Evolutionary conservation across 2,113 vertebrate genomes (phyloP).

Genomic region (Tragulus kanchil): DNA sequence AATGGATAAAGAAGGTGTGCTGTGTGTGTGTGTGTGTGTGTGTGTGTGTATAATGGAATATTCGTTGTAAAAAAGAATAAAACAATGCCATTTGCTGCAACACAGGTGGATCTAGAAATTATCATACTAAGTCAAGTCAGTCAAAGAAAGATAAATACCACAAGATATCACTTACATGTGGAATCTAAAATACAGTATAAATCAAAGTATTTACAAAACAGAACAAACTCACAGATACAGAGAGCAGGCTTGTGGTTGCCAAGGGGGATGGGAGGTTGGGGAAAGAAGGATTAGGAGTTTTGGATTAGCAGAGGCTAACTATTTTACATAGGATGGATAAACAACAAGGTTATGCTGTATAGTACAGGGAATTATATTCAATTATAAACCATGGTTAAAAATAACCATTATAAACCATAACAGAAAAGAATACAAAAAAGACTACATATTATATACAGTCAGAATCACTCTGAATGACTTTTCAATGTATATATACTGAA

Average conservation of each 20-base stretch:
- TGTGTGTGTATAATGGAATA: neutral
- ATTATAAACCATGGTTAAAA: too few relatives aligned
- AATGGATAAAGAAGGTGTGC: neutral
- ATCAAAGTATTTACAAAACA: neutral
- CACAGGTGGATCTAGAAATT: neutral
- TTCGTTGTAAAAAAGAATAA: neutral
- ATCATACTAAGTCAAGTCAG: neutral
- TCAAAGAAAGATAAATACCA: neutral
- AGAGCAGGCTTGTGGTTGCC: neutral
- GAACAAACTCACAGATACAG: neutral
- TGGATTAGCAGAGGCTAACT: neutral
- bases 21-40: too few relatives aligned
- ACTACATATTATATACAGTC: neutral
- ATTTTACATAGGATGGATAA: neutral
- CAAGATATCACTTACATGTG: neutral
- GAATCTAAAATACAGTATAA: neutral
- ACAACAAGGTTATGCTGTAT: neutral
- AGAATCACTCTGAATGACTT: neutral
- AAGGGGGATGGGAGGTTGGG: neutral
- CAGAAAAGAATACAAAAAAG: neutral
- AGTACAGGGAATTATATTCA: neutral
- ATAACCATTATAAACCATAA: too few relatives aligned
- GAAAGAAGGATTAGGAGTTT: too few relatives aligned
- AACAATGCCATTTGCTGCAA: neutral
- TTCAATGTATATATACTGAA: neutral